Evolutionary conservation across 2,888 invertebrate genomes (phyloP).

Genomic region (Agrochola lota): DNA sequence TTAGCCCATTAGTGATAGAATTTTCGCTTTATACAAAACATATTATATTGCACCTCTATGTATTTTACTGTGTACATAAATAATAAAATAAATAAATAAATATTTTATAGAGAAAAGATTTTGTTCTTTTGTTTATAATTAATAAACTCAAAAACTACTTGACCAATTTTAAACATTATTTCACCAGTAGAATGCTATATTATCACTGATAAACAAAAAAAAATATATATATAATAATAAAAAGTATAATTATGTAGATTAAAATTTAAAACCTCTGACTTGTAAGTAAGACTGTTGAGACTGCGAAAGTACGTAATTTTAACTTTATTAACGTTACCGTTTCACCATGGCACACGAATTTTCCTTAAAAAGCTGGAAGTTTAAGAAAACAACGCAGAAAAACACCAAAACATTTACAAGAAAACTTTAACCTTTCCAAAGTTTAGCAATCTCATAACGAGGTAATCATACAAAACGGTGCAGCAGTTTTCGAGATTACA

Average conservation of each 20-base stretch:
- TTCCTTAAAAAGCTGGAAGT: constrained; percentile 18
- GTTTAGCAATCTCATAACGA: constrained; percentile 51
- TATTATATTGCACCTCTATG: no score
- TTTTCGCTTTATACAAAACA: no score
- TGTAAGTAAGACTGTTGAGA: not conserved
- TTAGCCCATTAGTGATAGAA: not conserved
- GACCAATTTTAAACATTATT: no score
- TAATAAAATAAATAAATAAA: no score
- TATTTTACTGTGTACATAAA: no score
- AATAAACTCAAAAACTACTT: no score
- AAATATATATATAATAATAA: no score
- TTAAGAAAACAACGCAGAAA: constrained; percentile 17
- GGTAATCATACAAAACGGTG: constrained; percentile 53
- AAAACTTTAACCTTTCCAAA: constrained; percentile 47
- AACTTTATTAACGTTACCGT: constrained; percentile 17
- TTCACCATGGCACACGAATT: constrained; percentile 2
- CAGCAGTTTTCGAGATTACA: constrained; percentile 55
- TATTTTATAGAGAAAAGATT: no score
- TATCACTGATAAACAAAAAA: no score
- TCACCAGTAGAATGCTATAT: no score
- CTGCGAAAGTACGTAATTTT: not conserved
- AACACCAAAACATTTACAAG: constrained; percentile 12
- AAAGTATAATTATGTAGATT: not conserved
- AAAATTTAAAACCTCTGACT: not conserved
- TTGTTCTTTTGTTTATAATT: no score